Evolutionary conservation across 1,140 invertebrate genomes (phyloP).

Genomic region (Metopolophium dirhodum): DNA sequence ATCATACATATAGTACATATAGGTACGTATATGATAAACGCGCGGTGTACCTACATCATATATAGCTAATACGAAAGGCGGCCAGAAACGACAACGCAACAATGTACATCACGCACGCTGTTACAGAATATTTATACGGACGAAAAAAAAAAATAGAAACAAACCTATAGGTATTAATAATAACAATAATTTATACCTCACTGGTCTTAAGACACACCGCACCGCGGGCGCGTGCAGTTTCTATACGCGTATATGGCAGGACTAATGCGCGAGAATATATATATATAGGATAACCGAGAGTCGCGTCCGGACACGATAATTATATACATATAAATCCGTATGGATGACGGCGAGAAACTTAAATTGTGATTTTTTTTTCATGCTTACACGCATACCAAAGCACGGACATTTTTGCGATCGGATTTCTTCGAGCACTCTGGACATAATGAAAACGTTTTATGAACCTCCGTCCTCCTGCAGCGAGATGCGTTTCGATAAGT

Average conservation of each 20-base stretch:
- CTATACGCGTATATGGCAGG: background rate
- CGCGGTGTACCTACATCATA: background rate
- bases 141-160: background rate
- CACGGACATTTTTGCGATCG: background rate
- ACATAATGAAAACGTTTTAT: background rate
- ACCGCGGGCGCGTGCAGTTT: background rate
- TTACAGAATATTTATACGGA: background rate
- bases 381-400: background rate
- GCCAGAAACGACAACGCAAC: background rate
- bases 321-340: background rate
- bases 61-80: background rate
- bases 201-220: background rate
- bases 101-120: background rate
- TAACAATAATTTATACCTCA: background rate
- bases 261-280: background rate
- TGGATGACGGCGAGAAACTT: background rate
- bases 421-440: background rate
- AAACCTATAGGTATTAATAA: background rate
- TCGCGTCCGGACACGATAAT: background rate
- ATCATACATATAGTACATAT: background rate
- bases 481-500: background rate
- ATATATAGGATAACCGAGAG: background rate
- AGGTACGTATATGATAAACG: background rate
- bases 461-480: no score
- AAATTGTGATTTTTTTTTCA: background rate